Base-by-base conservation (phyloP, 1,140 invertebrate species). In the Ostrea edulis region DNA sequence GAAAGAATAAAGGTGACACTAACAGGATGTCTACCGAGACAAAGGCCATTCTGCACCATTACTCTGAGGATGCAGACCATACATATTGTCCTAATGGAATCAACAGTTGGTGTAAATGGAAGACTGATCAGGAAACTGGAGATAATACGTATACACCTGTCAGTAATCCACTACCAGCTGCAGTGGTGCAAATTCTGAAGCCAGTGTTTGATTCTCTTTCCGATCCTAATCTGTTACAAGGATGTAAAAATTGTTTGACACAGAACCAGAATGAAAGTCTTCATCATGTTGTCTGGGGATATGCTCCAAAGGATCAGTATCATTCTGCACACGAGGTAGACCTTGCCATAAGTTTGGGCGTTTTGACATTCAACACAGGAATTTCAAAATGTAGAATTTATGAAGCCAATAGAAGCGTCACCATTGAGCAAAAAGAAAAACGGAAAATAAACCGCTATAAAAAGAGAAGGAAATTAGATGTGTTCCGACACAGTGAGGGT, bases 271-370 rank as follows among this genome's bases (percentile, higher is more conserved):
- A 84, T 54, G 82, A 84, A 25, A 54, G 51, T 53, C 25, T 84
- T 14, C 82, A 84, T 84, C 82, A 84, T 84, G 82, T 84, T 14
- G 54, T 84, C 52, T 84, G 82, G 82, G 54, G 52, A 54, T 84
- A 52, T 14, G 20, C 54, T 22, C 52, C 82, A 22, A 84, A 84
- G 54, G 44, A 54, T 25, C 51, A 54, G 44, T 54, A 84, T 54
- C 82, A 84, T 22, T 54, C 51, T 54, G 51, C 82, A 20, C 11
- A 20, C 12, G 82, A 84, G 25, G 25, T 25, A 84, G 3, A 53
- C 52, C 25, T 55, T 22, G 82, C 51, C 20, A 53, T 51, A 22
- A 54, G 44, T 22, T 54, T 84, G 20, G 82, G 51, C n/a, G 82
- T 84, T 22, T 51, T 51, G 54, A 51, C 52, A 54, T 84, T 84